A percentile compares a stretch with the other conserved stretches of the same genome.
Conservation (phyloP, 2,888 invertebrate genomes). For the Isoperla grammatica region DNA sequence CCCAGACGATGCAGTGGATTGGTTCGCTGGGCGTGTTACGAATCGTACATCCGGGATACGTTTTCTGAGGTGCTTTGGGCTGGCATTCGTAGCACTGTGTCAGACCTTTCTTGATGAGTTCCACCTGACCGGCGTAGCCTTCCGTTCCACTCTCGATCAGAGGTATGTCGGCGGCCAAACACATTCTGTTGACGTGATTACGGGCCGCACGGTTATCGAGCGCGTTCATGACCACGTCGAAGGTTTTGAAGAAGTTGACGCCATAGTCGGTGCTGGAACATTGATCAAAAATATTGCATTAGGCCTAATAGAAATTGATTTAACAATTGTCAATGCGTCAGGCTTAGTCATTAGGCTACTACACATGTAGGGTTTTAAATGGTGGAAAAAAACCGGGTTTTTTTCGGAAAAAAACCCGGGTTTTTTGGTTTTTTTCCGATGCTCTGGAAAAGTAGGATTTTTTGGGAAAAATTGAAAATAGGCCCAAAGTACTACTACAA, state of each 20-base stretch:
- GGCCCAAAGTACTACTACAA: too few species aligned
- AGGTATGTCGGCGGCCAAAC: slow-evolving; percentile 89
- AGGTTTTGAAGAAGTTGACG: slow-evolving; percentile 85
- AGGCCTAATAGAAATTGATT: too few species aligned
- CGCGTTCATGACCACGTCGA: slow-evolving; percentile 91
- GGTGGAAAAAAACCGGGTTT: too few species aligned
- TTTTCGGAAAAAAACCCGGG: too few species aligned
- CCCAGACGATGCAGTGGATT: slow-evolving; percentile 99
- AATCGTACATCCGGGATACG: slow-evolving; percentile 97
- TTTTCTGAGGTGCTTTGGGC: slow-evolving; percentile 84
- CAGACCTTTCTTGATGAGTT: slow-evolving; percentile 73
- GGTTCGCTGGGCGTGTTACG: slow-evolving; percentile 98
- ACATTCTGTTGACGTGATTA: slow-evolving; percentile 98
- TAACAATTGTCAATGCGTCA: too few species aligned
- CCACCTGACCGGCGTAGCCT: slow-evolving; percentile 96
- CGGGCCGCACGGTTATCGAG: slow-evolving; percentile 94
- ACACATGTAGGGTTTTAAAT: too few species aligned
- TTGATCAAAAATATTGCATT: slow-evolving; percentile 27
- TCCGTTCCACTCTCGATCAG: slow-evolving; percentile 96
- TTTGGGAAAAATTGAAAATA: too few species aligned
- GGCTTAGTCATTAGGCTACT: too few species aligned
- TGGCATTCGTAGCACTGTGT: slow-evolving; percentile 98
- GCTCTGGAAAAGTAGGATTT: too few species aligned
- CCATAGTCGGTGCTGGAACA: slow-evolving; percentile 78
- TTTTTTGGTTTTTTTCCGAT: too few species aligned